Conservation (phyloP, 2,797 vertebrate genomes). For the Chrysocyon brachyurus region DNA sequence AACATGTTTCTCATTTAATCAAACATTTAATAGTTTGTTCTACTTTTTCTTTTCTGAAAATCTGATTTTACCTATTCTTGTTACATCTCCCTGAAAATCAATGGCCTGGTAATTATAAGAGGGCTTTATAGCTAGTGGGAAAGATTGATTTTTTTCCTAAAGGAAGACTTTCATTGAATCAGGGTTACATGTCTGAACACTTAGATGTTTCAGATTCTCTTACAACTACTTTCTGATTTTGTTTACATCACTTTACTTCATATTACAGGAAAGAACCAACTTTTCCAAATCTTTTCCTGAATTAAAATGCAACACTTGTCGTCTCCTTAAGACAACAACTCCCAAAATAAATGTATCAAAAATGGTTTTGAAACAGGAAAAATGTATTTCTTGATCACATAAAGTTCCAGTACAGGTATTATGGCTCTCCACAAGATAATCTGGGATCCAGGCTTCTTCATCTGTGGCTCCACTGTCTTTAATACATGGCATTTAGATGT, state of each 20-base stretch:
- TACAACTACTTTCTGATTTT: background rate
- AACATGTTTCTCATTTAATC: background rate
- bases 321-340: background rate
- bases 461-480: accelerated
- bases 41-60: background rate
- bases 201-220: background rate
- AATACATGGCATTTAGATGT: background rate
- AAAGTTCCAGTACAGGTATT: background rate
- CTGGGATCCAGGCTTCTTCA: background rate
- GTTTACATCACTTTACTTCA: background rate
- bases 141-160: background rate
- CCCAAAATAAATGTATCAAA: background rate
- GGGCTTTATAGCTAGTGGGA: background rate
- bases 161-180: background rate
- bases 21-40: background rate
- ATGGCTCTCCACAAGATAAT: background rate
- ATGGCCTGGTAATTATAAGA: background rate
- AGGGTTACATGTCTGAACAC: background rate
- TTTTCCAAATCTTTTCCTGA: background rate
- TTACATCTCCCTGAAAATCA: background rate
- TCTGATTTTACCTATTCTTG: background rate
- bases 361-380: background rate
- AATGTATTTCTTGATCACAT: background rate
- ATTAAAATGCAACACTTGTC: background rate
- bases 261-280: background rate